phyloP scores from a whole-genome alignment of 2,888 invertebrate species.

The Chorisops tibialis region DNA sequence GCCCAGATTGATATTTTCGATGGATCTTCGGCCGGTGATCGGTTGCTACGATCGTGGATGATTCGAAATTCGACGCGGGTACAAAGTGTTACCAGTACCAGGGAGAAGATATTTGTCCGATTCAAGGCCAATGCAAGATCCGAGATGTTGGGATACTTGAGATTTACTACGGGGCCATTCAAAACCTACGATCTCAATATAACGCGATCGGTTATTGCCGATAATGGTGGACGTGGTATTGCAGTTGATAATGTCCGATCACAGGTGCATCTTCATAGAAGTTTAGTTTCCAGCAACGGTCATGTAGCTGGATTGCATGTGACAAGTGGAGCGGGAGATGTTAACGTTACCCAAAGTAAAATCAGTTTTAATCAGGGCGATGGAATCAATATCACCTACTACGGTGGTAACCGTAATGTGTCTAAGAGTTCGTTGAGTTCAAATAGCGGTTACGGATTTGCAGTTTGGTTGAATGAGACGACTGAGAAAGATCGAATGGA shows the following conservation, averaged over 20 bases:
- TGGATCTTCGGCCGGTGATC: slow-evolving; percentile 68
- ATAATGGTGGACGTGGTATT: slow-evolving; percentile 93
- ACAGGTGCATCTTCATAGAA: slow-evolving; percentile 78
- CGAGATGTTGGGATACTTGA: slow-evolving; percentile 72
- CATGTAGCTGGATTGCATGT: slow-evolving; percentile 90
- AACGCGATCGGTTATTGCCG: slow-evolving; percentile 76
- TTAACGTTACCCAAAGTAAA: slow-evolving; percentile 87
- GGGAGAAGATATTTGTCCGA: slow-evolving; percentile 74
- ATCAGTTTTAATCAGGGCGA: slow-evolving; percentile 90
- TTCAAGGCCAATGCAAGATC: slow-evolving; percentile 72
- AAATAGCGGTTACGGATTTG: slow-evolving; percentile 84
- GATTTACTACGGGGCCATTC: slow-evolving; percentile 71
- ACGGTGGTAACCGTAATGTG: slow-evolving; percentile 90
- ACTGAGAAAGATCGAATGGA: slow-evolving; percentile 60
- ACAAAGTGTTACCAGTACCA: slow-evolving; percentile 80
- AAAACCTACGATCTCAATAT: slow-evolving; percentile 85
- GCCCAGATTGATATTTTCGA: slow-evolving; percentile 76
- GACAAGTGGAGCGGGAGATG: slow-evolving; percentile 85
- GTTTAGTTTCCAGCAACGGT: slow-evolving; percentile 79
- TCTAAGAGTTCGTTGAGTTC: slow-evolving; percentile 81
- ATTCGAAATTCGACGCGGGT: slow-evolving; percentile 84
- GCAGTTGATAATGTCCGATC: slow-evolving; percentile 88
- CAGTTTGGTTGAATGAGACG: slow-evolving; percentile 88
- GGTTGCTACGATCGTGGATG: slow-evolving; percentile 65
- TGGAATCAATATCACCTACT: slow-evolving; percentile 92